phyloP scores from a whole-genome alignment of 2,797 vertebrate species.

The Bufotes viridis region DNA sequence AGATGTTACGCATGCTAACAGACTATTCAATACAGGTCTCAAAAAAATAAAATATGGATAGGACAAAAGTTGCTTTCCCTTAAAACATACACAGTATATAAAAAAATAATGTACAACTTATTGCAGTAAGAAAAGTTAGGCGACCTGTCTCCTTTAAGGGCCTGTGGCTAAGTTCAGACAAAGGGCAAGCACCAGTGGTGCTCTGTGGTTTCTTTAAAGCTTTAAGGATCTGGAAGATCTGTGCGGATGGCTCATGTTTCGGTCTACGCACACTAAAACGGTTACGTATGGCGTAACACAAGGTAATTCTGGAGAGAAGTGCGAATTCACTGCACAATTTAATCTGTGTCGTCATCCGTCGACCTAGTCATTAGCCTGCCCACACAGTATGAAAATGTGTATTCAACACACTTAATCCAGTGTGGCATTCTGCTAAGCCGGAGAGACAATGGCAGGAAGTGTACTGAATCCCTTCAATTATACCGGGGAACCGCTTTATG shows the following conservation, averaged over 20 bases:
- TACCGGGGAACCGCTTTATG: background rate
- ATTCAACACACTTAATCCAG: slow-evolving; percentile 7
- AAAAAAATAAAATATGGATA: too few species aligned
- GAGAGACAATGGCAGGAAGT: background rate
- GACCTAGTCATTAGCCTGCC: slow-evolving; percentile 16
- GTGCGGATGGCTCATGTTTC: background rate
- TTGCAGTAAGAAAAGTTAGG: too few species aligned
- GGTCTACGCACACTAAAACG: background rate
- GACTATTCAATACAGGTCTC: too few species aligned
- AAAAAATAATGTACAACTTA: background rate
- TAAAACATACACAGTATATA: background rate
- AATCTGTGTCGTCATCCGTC: background rate
- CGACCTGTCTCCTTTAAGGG: background rate
- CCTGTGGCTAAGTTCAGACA: background rate
- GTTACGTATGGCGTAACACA: background rate
- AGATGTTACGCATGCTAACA: too few species aligned
- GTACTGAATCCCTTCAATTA: background rate
- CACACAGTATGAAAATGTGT: background rate
- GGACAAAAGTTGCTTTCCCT: background rate
- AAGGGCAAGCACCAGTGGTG: background rate
- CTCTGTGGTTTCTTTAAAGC: slow-evolving; percentile 14
- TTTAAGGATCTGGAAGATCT: slow-evolving; percentile 23
- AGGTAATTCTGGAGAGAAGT: background rate
- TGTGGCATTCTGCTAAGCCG: background rate
- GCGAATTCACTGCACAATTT: background rate